phyloP scores from a whole-genome alignment of 2,888 invertebrate genomes.

The Mythimna vitellina region DNA sequence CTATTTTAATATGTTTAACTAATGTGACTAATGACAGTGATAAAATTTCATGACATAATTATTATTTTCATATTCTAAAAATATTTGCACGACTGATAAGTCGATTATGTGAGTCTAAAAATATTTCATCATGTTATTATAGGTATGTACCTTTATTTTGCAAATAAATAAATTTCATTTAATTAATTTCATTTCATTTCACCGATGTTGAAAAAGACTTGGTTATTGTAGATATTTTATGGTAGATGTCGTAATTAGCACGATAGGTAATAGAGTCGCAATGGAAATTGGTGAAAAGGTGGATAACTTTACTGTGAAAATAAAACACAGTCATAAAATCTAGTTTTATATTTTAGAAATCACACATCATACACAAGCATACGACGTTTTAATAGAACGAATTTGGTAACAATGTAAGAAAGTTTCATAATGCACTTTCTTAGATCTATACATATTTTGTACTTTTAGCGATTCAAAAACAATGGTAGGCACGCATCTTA shows the following conservation, averaged over 20 bases:
- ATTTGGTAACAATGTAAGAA: constrained; percentile 6
- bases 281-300: neutral
- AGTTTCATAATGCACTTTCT: constrained; percentile 6
- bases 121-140: too few relatives aligned
- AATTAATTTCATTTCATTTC: too few relatives aligned
- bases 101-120: too few relatives aligned
- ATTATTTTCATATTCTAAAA: too few relatives aligned
- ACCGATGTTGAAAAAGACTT: neutral
- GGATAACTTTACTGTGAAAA: neutral
- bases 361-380: constrained; percentile 16
- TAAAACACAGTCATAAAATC: constrained; percentile 22
- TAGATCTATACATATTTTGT: constrained; percentile 32
- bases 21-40: too few relatives aligned
- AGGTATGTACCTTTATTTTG: too few relatives aligned
- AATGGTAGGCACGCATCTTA: constrained; percentile 35
- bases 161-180: too few relatives aligned
- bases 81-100: too few relatives aligned
- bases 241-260: neutral
- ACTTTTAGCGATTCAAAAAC: constrained; percentile 33
- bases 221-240: neutral
- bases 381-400: neutral
- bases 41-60: too few relatives aligned
- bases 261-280: neutral
- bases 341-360: constrained; percentile 31
- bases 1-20: too few relatives aligned